Evolutionary conservation across 2,888 invertebrate genomes (phyloP).

Genomic region (Muscina levida): DNA sequence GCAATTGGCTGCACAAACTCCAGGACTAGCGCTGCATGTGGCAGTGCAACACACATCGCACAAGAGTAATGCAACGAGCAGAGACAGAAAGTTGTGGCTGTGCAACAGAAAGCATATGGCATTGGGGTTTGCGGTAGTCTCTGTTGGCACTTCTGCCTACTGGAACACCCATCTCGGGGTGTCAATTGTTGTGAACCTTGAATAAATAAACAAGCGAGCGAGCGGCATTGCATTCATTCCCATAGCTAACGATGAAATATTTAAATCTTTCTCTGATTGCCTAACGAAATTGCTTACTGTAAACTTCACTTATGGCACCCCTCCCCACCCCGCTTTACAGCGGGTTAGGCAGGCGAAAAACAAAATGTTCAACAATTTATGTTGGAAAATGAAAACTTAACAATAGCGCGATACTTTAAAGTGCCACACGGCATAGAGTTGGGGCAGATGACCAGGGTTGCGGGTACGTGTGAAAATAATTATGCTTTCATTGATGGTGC

Average conservation of each 20-base stretch:
- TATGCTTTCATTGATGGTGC: background rate
- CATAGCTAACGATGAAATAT: conserved; percentile 56
- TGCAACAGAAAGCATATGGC: too few relatives aligned
- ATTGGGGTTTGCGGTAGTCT: too few relatives aligned
- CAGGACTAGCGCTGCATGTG: background rate
- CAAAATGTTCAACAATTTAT: background rate
- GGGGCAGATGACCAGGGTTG: background rate
- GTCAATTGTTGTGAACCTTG: conserved; percentile 66
- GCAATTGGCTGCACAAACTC: background rate
- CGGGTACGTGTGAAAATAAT: conserved; percentile 31
- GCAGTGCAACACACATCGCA: too few relatives aligned
- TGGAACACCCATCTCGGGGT: conserved; percentile 45
- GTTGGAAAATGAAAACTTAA: background rate
- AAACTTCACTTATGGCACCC: background rate
- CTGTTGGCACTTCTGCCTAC: background rate
- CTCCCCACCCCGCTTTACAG: too few relatives aligned
- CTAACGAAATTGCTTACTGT: conserved; percentile 1
- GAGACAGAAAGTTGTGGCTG: too few relatives aligned
- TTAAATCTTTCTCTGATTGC: conserved; percentile 52
- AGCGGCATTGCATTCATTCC: conserved; percentile 26
- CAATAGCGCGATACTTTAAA: too few relatives aligned
- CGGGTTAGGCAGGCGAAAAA: too few relatives aligned
- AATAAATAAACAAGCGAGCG: conserved; percentile 56
- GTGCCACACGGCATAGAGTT: background rate
- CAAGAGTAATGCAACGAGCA: too few relatives aligned